Evolutionary conservation across 1,140 invertebrate genomes (phyloP), one percentile per base, ranked within the genome.

Genomic region (Drosophila ogumai): DNA sequence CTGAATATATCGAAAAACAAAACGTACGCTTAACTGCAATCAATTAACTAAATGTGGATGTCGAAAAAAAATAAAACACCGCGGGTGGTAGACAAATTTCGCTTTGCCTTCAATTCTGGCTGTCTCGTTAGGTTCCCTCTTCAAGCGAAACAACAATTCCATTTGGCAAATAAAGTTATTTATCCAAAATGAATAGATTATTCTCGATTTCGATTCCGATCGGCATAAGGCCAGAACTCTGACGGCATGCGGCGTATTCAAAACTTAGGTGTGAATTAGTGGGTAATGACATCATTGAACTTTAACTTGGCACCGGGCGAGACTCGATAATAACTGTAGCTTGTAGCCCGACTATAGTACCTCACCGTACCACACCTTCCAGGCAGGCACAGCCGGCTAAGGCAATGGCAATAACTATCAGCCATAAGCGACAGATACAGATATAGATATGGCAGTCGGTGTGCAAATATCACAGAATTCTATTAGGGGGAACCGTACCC

Each of bases 221-320:
- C 67, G 66, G 71, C 49, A 44, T 81, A 64, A 67, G 65, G 41
- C 56, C 47, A 66, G 59, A 61, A 41, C 64, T 61, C 66, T 72
- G 72, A 47, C 49, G 65, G 52, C 57, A 59, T 66, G 55, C 50
- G 46, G 46, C 68, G 59, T 87, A 87, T 75, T 76, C 69, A 80
- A 82, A 82, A 88, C 85, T 90, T 90, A 88, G 84, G 84, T 88
- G 84, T 88, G 84, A 88, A 88, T 88, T 88, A 90, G 84, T 84
- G 68, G 84, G 84, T 88, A 88, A 88, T 88, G 84, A 88, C 84
- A 88, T 88, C 84, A 88, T 90, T 88, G 85, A 88, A 88, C 84
- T 88, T 88, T 88, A 88, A 90, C 85, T 88, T 76, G 84, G 67
- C 85, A 88, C 68, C 69, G 54, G 65, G 71, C 63, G 56, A 66